phyloP scores from a whole-genome alignment of 2,113 vertebrate species.

The Nesogale talazaci region DNA sequence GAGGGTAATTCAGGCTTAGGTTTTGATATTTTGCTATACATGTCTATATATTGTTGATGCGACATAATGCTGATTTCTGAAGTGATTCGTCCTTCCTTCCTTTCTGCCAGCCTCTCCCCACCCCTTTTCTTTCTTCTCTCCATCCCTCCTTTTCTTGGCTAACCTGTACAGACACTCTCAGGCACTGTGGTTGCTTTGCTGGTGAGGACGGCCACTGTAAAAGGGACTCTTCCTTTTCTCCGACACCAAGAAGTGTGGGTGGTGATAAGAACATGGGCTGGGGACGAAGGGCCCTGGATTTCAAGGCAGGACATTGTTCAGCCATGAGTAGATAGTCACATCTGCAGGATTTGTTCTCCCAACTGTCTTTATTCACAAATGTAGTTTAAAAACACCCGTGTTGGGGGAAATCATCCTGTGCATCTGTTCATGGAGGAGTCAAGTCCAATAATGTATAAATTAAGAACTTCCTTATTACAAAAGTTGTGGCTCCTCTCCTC shows the following conservation, averaged over 20 bases:
- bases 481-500: not conserved
- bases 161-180: not conserved
- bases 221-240: not conserved
- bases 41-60: not conserved
- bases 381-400: not conserved
- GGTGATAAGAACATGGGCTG: not conserved
- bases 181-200: not conserved
- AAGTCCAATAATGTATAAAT: not conserved
- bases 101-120: too few relatives aligned
- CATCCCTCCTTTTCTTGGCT: too few relatives aligned
- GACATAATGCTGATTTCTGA: not conserved
- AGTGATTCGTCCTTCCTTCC: not conserved
- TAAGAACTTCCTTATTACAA: not conserved
- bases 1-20: not conserved
- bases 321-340: not conserved
- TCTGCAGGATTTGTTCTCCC: not conserved
- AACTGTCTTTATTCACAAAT: not conserved
- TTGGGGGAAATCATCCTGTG: not conserved
- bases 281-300: not conserved
- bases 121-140: too few relatives aligned
- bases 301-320: not conserved
- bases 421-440: not conserved
- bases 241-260: not conserved
- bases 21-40: constrained; percentile 30
- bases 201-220: not conserved